Evolutionary conservation across 1,140 invertebrate species (phyloP).

Genomic region (Brachionus rubens): DNA sequence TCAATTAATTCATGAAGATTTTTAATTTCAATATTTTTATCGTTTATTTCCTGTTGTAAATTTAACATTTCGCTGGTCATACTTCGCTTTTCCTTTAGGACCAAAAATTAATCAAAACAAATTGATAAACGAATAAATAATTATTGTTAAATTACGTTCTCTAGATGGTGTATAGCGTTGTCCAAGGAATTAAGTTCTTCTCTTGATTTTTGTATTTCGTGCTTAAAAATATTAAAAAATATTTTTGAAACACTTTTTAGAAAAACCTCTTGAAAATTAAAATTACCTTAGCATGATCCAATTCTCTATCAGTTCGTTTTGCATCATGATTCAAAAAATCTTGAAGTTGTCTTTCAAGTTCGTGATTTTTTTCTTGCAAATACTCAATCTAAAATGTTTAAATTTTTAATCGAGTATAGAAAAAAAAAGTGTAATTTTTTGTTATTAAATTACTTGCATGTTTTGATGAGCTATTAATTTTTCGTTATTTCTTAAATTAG

Average conservation of each 20-base stretch:
- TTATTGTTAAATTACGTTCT: slow-evolving; percentile 54
- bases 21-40: slow-evolving; percentile 49
- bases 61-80: slow-evolving; percentile 52
- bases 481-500: slow-evolving; percentile 58
- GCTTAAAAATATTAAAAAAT: too few species aligned
- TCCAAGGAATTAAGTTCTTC: slow-evolving; percentile 58
- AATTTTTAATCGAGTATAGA: too few species aligned
- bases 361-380: slow-evolving; percentile 58
- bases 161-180: slow-evolving; percentile 53
- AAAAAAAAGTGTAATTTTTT: background rate
- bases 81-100: slow-evolving; percentile 52
- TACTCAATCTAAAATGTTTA: slow-evolving; percentile 61
- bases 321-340: slow-evolving; percentile 47
- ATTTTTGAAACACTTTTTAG: too few species aligned
- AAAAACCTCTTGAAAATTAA: too few species aligned
- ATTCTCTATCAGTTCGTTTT: slow-evolving; percentile 52
- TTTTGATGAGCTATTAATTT: slow-evolving; percentile 59
- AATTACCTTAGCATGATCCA: slow-evolving; percentile 57
- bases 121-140: slow-evolving; percentile 47
- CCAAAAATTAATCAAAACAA: background rate
- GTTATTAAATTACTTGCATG: slow-evolving; percentile 54
- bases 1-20: slow-evolving; percentile 55
- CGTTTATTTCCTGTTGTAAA: slow-evolving; percentile 48
- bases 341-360: slow-evolving; percentile 54
- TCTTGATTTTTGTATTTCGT: slow-evolving; percentile 57